Percentiles rank a stretch among this genome's conserved stretches.
phyloP scores from a whole-genome alignment of 2,113 vertebrate species.

The Gobio gobio region DNA sequence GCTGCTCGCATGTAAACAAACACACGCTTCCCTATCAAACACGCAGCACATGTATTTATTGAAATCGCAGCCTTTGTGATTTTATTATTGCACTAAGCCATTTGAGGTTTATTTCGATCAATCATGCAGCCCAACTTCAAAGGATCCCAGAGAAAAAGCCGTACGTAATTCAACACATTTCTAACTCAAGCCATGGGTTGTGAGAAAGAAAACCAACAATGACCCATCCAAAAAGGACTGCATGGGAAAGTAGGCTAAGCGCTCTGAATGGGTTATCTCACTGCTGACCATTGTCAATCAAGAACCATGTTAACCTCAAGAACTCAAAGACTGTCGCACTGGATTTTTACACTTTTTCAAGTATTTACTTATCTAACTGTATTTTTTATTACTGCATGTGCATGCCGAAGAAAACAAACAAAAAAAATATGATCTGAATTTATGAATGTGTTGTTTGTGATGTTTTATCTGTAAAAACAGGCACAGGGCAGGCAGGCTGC shows the following conservation, averaged over 20 bases:
- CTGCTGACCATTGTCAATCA: slow-evolving; percentile 62
- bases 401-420: slow-evolving; percentile 67
- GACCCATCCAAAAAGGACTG: neutral
- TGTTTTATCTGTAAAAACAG: slow-evolving; percentile 56
- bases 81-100: neutral
- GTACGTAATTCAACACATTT: neutral
- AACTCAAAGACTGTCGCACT: slow-evolving; percentile 77
- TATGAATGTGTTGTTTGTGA: slow-evolving; percentile 70
- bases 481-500: slow-evolving; percentile 63
- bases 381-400: slow-evolving; percentile 80
- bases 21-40: neutral
- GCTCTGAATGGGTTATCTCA: slow-evolving; percentile 70
- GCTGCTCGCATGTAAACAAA: neutral
- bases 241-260: slow-evolving; percentile 34
- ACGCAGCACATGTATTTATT: neutral
- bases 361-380: slow-evolving; percentile 70
- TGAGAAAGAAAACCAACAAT: neutral
- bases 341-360: slow-evolving; percentile 76
- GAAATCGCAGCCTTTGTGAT: neutral
- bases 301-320: slow-evolving; percentile 78
- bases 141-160: neutral
- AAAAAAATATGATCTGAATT: slow-evolving; percentile 61
- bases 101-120: neutral
- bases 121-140: neutral
- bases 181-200: neutral